phyloP scores from a whole-genome alignment of 2,888 invertebrate genomes.

The Megamerina dolium region DNA sequence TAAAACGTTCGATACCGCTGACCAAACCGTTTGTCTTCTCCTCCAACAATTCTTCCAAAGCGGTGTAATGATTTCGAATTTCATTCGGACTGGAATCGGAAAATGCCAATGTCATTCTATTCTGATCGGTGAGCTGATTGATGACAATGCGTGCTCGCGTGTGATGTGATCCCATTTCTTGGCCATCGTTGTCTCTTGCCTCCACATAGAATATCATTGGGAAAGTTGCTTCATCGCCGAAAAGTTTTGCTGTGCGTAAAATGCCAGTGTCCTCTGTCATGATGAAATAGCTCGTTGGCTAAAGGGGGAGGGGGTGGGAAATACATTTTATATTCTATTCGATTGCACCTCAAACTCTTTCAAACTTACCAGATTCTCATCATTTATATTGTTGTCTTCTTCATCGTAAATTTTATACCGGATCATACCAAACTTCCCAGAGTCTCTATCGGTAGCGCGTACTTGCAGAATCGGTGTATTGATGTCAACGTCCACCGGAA shows the following conservation, averaged over 20 bases:
- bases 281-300: conserved; percentile 57
- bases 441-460: conserved; percentile 81
- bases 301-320: not conserved
- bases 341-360: not conserved
- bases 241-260: conserved; percentile 66
- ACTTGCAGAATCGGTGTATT: conserved; percentile 74
- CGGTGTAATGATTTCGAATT: conserved; percentile 54
- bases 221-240: conserved; percentile 62
- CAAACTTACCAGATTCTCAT: conserved; percentile 36
- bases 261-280: conserved; percentile 71
- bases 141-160: conserved; percentile 45
- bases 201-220: conserved; percentile 71
- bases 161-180: conserved; percentile 50
- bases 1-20: conserved; percentile 77
- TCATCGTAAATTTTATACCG: conserved; percentile 56
- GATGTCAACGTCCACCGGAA: conserved; percentile 66
- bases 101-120: conserved; percentile 73
- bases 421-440: conserved; percentile 74
- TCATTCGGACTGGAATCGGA: conserved; percentile 67
- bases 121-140: conserved; percentile 70
- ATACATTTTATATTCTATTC: not conserved
- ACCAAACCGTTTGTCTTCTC: conserved; percentile 62
- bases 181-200: conserved; percentile 53
- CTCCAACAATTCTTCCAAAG: conserved; percentile 50
- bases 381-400: conserved; percentile 37